phyloP scores from a whole-genome alignment of 1,140 invertebrate genomes.

The Formica selysi region DNA sequence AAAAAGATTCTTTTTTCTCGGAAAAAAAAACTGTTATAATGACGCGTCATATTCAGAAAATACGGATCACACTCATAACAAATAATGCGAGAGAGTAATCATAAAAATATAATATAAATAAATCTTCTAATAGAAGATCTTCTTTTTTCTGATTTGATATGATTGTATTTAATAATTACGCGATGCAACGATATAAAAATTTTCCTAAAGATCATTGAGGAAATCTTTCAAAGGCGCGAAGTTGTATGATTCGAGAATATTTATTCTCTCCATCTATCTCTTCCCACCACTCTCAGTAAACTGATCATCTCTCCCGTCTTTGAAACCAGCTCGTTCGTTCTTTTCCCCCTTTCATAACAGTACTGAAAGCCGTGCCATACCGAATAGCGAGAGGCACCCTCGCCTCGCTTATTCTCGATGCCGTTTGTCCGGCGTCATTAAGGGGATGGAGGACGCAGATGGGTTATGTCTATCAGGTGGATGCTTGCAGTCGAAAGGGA shows the following conservation, averaged over 20 bases:
- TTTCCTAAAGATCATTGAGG: neutral
- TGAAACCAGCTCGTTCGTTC: conserved; percentile 22
- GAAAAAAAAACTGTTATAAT: neutral
- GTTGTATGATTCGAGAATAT: conserved; percentile 13
- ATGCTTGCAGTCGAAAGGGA: neutral
- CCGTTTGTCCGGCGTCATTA: conserved; percentile 38
- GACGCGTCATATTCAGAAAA: neutral
- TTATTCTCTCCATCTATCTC: neutral
- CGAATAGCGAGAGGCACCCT: conserved; percentile 18
- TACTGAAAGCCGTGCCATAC: conserved; percentile 33
- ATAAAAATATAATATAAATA: neutral
- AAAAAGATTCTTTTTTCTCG: neutral
- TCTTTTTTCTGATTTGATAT: neutral
- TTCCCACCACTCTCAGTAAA: neutral
- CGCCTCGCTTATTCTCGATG: conserved; percentile 29
- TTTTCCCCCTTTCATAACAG: conserved; percentile 40
- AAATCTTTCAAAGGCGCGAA: conserved; percentile 26
- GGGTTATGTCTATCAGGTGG: conserved; percentile 22
- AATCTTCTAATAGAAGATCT: neutral
- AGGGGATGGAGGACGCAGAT: neutral
- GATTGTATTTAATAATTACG: conserved; percentile 28
- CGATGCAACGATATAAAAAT: conserved; percentile 1
- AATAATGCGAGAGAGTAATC: neutral
- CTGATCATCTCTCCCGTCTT: conserved; percentile 38
- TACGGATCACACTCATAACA: neutral